Evolutionary conservation across 2,113 vertebrate species (phyloP).

Genomic region (Ivindomyrus marchei): DNA sequence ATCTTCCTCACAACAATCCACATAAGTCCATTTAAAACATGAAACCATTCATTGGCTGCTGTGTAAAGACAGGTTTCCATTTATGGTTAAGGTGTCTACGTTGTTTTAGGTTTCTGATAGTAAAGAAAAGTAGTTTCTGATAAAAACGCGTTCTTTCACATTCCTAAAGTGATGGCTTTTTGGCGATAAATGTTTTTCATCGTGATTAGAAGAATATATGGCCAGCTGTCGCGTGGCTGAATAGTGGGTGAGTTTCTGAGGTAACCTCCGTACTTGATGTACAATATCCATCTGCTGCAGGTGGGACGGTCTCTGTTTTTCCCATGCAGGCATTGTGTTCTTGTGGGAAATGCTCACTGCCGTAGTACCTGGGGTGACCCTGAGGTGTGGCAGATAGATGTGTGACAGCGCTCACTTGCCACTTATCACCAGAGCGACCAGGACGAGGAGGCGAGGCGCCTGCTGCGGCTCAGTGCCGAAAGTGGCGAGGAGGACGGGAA

Average conservation of each 20-base stretch:
- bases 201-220: not conserved
- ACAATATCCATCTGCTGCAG: not conserved
- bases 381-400: not conserved
- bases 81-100: not conserved
- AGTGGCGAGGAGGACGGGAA: conserved; percentile 38
- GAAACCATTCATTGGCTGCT: not conserved
- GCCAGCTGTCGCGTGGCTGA: not conserved
- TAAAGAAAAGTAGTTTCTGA: not conserved
- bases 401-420: not conserved
- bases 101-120: not conserved
- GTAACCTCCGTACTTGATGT: not conserved
- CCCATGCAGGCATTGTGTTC: not conserved
- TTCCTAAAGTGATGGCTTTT: not conserved
- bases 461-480: conserved; percentile 75
- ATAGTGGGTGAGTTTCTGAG: not conserved
- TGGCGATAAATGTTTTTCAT: not conserved
- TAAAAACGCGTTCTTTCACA: not conserved
- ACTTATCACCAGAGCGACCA: conserved; percentile 59
- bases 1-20: not conserved
- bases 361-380: not conserved
- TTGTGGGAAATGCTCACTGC: not conserved
- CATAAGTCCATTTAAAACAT: not conserved
- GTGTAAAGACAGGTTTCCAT: not conserved
- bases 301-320: accelerated
- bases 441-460: conserved; percentile 68